phyloP scores from a whole-genome alignment of 2,888 invertebrate genomes.

The Mellilla xanthometata region DNA sequence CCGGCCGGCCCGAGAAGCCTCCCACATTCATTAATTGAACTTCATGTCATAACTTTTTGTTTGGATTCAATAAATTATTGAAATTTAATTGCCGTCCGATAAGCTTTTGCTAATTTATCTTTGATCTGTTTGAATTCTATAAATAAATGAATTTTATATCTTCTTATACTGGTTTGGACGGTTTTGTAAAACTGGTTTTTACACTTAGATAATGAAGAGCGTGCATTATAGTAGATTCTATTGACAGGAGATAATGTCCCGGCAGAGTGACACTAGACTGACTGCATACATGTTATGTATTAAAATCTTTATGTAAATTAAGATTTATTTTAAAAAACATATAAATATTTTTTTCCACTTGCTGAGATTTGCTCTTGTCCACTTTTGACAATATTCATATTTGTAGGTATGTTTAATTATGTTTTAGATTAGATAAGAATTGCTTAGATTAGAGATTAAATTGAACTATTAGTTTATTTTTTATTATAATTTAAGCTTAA shows the following conservation, averaged over 20 bases:
- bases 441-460: no score
- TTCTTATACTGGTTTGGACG: slow-evolving; percentile 22
- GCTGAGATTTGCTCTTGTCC: no score
- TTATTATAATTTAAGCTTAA: no score
- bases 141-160: slow-evolving; percentile 22
- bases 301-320: no score
- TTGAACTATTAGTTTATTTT: no score
- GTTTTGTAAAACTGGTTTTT: slow-evolving; percentile 26
- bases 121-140: slow-evolving; percentile 26
- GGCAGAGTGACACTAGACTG: background rate
- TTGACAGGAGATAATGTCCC: slow-evolving; percentile 7
- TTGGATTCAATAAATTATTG: slow-evolving; percentile 52
- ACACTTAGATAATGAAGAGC: slow-evolving; percentile 16
- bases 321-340: no score
- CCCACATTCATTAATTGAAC: slow-evolving; percentile 76
- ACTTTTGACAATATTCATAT: no score
- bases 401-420: no score
- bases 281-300: background rate
- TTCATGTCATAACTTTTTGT: slow-evolving; percentile 74
- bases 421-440: no score
- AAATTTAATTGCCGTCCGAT: slow-evolving; percentile 39
- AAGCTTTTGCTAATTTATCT: slow-evolving; percentile 37
- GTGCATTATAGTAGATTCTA: slow-evolving; percentile 18
- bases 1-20: slow-evolving; percentile 71
- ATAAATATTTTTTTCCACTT: no score